Evolutionary conservation across 2,113 vertebrate species (phyloP), one percentile per base, ranked within the genome.

Genomic region (Odobenus rosmarus): DNA sequence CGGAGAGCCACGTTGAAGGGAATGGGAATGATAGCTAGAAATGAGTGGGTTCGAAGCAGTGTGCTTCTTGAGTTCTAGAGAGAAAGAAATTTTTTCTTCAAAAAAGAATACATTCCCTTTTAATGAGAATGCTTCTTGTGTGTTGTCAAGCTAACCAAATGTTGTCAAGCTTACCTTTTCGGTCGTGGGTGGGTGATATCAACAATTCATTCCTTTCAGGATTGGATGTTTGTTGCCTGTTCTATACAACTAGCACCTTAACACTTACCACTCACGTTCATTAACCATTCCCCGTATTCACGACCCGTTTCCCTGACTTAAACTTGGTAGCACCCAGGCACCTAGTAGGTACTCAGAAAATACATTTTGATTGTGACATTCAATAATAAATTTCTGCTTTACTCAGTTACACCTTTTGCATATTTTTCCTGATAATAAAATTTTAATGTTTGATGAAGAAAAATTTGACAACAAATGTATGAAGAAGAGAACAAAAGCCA

Each of bases 381-480:
- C 55, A 74, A 87, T 67, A 64, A 26, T 59, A 57, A 82, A 15
- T 39, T 85, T 93, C 14, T 80, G 23, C 62, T 42, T 93, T 80
- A 87, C 21, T 80, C 46, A 55, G 21, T 59, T 88, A 57, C 10
- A 51, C 31, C 74, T 85, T 94, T 81, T 53, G 33, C 49, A 76
- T 46, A 10, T 5, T 89, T 90, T 88, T 81, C 61, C 83, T 67
- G 10, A 36, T 49, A 53, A 72, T 81, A 49, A 76, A 61, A 64
- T 74, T 57, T 90, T 51, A 76, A 81, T 61, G n/a, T 76, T 94
- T 88, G 46, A 61, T 71, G n/a, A 94, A 80, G 59, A 61, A 82
- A 90, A 55, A 39, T 55, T 62, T 90, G 36, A 77, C 42, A 86
- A 28, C 31, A 18, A n/a, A 61, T 72, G 3, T 61, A 51, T 79